Evolutionary conservation across 2,113 vertebrate species (phyloP).

Genomic region (Nannospalax galili): DNA sequence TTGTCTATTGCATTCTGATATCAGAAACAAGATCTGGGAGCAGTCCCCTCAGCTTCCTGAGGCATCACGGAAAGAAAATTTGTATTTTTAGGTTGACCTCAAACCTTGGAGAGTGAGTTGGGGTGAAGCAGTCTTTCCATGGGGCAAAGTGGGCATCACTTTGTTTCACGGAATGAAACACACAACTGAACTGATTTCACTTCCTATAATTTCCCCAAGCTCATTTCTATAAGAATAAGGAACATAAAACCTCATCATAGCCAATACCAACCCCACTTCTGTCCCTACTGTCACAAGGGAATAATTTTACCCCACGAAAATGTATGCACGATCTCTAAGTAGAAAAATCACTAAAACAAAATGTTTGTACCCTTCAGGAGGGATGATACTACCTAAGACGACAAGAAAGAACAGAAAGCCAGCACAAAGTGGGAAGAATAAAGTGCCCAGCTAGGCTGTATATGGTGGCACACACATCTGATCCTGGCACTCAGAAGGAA

Average conservation of each 20-base stretch:
- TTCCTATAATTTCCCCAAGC: background rate
- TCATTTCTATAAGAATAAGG: background rate
- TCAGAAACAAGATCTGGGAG: slow-evolving; percentile 17
- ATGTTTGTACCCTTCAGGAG: background rate
- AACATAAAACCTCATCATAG: background rate
- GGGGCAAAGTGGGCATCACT: background rate
- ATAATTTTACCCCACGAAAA: background rate
- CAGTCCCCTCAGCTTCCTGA: slow-evolving; percentile 1
- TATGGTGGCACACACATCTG: background rate
- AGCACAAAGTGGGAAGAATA: background rate
- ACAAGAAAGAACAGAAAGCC: background rate
- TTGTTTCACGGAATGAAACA: background rate
- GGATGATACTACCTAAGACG: background rate
- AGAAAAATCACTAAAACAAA: slow-evolving; percentile 31
- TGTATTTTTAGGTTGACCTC: slow-evolving; percentile 14
- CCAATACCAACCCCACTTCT: background rate
- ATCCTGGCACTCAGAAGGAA: background rate
- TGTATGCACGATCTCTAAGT: background rate
- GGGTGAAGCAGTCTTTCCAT: background rate
- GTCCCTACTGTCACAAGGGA: background rate
- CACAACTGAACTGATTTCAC: background rate
- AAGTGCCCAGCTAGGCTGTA: background rate
- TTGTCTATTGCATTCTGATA: slow-evolving; percentile 45
- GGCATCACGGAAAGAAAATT: background rate
- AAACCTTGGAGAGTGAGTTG: background rate